phyloP scores from a whole-genome alignment of 2,888 invertebrate species.

The Eupithecia inturbata region DNA sequence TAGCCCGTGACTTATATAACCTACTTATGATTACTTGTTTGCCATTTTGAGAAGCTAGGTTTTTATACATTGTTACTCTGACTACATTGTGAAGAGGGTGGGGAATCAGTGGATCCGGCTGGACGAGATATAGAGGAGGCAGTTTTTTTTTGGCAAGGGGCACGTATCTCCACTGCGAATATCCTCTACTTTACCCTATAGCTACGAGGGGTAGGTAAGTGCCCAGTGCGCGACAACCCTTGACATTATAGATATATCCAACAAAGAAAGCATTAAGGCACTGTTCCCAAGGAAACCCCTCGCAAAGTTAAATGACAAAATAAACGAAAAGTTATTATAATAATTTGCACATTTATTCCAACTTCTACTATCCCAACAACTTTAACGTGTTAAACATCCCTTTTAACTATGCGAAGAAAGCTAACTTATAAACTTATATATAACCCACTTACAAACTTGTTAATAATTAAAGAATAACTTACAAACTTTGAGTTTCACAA shows the following conservation, averaged over 20 bases:
- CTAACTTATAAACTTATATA: conserved; percentile 35
- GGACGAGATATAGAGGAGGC: too few relatives aligned
- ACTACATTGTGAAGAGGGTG: too few relatives aligned
- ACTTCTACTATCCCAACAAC: conserved; percentile 24
- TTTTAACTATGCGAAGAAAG: conserved; percentile 30
- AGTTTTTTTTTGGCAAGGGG: too few relatives aligned
- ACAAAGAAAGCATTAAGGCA: neutral
- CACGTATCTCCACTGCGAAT: neutral
- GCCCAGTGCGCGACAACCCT: neutral
- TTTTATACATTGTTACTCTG: too few relatives aligned
- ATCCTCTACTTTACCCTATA: neutral
- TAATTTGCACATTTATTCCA: conserved; percentile 30
- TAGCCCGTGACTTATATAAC: too few relatives aligned
- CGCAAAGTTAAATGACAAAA: conserved; percentile 17
- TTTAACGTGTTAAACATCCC: neutral
- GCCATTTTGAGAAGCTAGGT: too few relatives aligned
- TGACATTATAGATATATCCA: neutral
- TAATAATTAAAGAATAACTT: conserved; percentile 41
- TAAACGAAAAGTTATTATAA: conserved; percentile 21
- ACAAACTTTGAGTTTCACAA: conserved; percentile 34
- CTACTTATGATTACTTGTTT: too few relatives aligned
- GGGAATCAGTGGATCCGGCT: too few relatives aligned
- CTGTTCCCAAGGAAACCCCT: neutral
- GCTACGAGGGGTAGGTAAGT: neutral
- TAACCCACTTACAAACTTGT: conserved; percentile 34